These are phyloP conservation scores for Eubucco bourcierii DNA, from an alignment of 2,113 vertebrate genomes.

Conservation along the genomic window DNA sequence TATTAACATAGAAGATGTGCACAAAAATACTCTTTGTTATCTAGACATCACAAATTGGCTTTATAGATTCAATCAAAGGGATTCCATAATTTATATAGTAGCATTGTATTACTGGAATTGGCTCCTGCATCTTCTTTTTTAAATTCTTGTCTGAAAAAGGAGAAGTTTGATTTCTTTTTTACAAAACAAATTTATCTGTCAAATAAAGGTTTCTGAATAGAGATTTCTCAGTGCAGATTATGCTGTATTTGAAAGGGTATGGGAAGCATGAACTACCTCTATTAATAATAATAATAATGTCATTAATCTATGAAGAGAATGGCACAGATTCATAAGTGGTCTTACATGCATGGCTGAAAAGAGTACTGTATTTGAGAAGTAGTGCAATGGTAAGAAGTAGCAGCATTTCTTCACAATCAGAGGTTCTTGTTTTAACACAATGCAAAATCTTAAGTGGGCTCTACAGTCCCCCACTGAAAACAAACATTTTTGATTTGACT, in stretches of 20 bases:
- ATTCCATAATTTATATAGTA: not conserved
- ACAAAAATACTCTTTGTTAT: not conserved
- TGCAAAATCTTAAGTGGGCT: not conserved
- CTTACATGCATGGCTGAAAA: not conserved
- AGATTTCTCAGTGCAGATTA: not conserved
- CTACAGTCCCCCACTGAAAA: not conserved
- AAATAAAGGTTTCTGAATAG: not conserved
- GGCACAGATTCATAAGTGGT: not conserved
- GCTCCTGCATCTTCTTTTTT: not conserved
- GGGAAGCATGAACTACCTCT: not conserved
- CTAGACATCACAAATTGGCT: not conserved
- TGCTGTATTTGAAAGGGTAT: not conserved
- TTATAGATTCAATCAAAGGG: not conserved
- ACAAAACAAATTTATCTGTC: not conserved
- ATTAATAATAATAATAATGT: not conserved
- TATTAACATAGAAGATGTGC: not conserved
- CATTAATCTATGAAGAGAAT: not conserved
- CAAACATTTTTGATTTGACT: not conserved
- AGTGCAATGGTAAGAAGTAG: not conserved
- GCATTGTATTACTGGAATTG: not conserved
- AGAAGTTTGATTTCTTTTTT: not conserved
- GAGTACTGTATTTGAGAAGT: not conserved
- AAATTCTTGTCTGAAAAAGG: not conserved
- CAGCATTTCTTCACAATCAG: not conserved
- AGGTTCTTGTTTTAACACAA: not conserved